Conservation (phyloP, 1,140 invertebrate species). For the Sminthurides bifidus region DNA sequence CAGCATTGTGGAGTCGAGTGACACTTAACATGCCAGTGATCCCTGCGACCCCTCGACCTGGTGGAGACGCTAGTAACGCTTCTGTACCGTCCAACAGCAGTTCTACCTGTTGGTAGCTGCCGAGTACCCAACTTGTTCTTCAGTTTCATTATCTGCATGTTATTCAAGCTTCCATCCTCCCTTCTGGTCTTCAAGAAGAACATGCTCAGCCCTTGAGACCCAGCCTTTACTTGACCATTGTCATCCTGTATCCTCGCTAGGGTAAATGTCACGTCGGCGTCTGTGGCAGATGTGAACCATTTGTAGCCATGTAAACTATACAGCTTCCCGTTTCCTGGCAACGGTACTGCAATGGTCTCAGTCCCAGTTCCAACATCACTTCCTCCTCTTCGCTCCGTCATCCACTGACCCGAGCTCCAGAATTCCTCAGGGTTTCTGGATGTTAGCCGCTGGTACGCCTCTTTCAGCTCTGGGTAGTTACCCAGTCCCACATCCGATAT, state of each 20-base stretch:
- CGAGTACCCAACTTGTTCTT: slow-evolving; percentile 49
- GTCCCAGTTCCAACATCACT: slow-evolving; percentile 49
- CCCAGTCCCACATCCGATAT: slow-evolving; percentile 34
- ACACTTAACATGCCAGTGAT: slow-evolving; percentile 49
- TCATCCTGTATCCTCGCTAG: slow-evolving; percentile 42
- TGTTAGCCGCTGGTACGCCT: slow-evolving; percentile 38
- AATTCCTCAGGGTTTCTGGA: slow-evolving; percentile 41
- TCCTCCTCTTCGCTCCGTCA: slow-evolving; percentile 50
- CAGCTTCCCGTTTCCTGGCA: slow-evolving; percentile 35
- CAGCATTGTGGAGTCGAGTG: slow-evolving; percentile 48
- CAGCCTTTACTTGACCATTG: slow-evolving; percentile 36
- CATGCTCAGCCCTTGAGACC: slow-evolving; percentile 43
- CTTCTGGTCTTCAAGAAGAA: slow-evolving; percentile 43
- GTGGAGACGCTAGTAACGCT: slow-evolving; percentile 42
- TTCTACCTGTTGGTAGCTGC: slow-evolving; percentile 51
- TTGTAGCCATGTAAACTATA: slow-evolving; percentile 46
- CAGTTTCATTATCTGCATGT: slow-evolving; percentile 44
- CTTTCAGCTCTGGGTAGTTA: slow-evolving; percentile 32
- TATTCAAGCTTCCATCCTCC: slow-evolving; percentile 40
- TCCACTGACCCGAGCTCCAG: slow-evolving; percentile 55
- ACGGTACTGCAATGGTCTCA: slow-evolving; percentile 44
- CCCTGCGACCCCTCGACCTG: slow-evolving; percentile 44
- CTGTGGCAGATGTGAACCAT: slow-evolving; percentile 52
- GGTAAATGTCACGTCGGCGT: slow-evolving; percentile 49
- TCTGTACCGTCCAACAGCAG: slow-evolving; percentile 44